Evolutionary conservation across 2,888 invertebrate species (phyloP).

Genomic region (Campaea margaritaria): DNA sequence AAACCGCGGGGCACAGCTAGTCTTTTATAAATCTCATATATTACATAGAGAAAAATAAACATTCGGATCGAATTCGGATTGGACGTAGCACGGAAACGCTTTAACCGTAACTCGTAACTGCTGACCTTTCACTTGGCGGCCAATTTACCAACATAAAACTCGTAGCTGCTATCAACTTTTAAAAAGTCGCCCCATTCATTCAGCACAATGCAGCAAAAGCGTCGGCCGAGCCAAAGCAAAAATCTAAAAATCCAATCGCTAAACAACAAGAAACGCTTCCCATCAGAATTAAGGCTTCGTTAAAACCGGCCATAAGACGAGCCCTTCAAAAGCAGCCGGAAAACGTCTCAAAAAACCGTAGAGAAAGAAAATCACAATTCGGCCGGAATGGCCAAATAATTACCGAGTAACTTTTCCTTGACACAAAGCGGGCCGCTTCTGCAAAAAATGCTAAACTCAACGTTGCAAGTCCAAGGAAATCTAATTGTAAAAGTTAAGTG

Average conservation of each 20-base stretch:
- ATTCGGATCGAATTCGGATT: too few species aligned
- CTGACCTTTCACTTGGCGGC: too few species aligned
- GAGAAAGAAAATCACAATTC: constrained; percentile 6
- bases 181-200: too few species aligned
- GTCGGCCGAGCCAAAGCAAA: neutral
- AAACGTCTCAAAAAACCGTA: constrained; percentile 4
- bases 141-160: too few species aligned
- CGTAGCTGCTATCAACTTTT: too few species aligned
- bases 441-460: neutral
- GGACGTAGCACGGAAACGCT: too few species aligned
- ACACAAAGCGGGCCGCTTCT: constrained; percentile 3
- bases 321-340: constrained; percentile 4
- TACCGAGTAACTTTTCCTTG: constrained; percentile 8
- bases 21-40: too few species aligned
- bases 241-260: neutral
- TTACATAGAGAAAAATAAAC: too few species aligned
- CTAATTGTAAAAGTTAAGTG: constrained; percentile 10
- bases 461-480: constrained; percentile 2
- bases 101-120: too few species aligned
- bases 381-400: constrained; percentile 9
- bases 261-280: constrained; percentile 6
- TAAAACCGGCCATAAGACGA: constrained; percentile 4
- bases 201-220: too few species aligned
- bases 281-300: constrained; percentile 10
- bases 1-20: too few species aligned